Evolutionary conservation across 1,140 invertebrate genomes (phyloP).

Genomic region (Delia radicum): DNA sequence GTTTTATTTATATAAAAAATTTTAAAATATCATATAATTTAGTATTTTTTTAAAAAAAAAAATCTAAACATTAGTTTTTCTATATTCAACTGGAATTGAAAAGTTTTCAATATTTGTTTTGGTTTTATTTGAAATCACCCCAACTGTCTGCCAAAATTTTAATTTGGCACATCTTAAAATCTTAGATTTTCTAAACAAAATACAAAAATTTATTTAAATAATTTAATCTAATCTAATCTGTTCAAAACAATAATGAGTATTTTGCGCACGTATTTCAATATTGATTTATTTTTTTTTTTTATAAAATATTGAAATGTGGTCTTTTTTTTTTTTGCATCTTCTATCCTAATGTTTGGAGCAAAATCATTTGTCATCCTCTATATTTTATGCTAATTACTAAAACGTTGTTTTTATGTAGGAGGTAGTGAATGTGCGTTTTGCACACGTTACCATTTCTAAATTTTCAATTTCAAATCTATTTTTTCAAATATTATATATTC

Average conservation of each 20-base stretch:
- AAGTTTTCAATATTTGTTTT: not conserved
- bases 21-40: not conserved
- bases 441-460: slow-evolving; percentile 38
- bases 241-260: not conserved
- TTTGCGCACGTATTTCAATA: slow-evolving; percentile 35
- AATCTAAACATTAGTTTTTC: not conserved
- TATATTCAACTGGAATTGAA: no score
- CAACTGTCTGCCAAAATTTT: not conserved
- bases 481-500: not conserved
- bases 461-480: not conserved
- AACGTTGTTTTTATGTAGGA: slow-evolving; percentile 33
- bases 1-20: not conserved
- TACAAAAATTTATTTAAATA: no score
- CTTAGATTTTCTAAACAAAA: no score
- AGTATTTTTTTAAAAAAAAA: not conserved
- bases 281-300: not conserved
- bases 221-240: not conserved
- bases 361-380: slow-evolving; percentile 46
- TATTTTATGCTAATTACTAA: slow-evolving; percentile 53
- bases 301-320: not conserved
- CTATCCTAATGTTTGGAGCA: not conserved
- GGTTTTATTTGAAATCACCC: not conserved
- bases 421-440: slow-evolving; percentile 51
- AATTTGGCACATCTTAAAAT: not conserved
- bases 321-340: not conserved